Evolutionary conservation across 2,888 invertebrate genomes (phyloP).

Genomic region (Yponomeuta cagnagella): DNA sequence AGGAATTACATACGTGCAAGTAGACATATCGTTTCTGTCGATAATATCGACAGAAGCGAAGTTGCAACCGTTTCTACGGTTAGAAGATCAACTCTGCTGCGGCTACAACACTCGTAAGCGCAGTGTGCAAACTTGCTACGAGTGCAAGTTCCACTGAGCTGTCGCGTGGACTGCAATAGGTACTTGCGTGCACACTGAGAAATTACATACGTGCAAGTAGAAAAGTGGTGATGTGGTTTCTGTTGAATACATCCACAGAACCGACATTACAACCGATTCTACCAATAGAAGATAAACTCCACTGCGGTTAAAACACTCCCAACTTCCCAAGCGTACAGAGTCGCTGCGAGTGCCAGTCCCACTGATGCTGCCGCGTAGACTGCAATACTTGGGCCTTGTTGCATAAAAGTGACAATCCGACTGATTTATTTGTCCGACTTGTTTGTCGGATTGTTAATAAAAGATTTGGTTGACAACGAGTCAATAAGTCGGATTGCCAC

Average conservation of each 20-base stretch:
- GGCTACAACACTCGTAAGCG: constrained; percentile 78
- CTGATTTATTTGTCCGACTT: too few relatives aligned
- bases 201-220: too few relatives aligned
- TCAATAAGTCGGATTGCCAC: too few relatives aligned
- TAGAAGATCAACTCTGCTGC: too few relatives aligned
- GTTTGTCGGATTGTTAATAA: too few relatives aligned
- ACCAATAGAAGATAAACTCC: too few relatives aligned
- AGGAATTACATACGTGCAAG: constrained; percentile 92
- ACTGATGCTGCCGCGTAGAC: constrained; percentile 96
- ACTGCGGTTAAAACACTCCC: constrained; percentile 64
- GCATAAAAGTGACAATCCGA: too few relatives aligned
- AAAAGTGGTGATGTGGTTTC: too few relatives aligned
- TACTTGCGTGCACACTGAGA: too few relatives aligned
- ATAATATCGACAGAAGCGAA: too few relatives aligned
- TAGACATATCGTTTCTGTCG: constrained; percentile 35
- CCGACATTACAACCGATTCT: neutral
- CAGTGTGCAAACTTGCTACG: constrained; percentile 85
- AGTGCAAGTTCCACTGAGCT: constrained; percentile 98
- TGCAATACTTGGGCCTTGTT: constrained; percentile 84
- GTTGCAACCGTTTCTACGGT: too few relatives aligned
- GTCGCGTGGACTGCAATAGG: constrained; percentile 91
- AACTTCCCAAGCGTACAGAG: constrained; percentile 36
- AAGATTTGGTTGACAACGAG: too few relatives aligned
- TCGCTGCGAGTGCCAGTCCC: constrained; percentile 95
- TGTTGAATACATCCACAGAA: neutral